Evolutionary conservation across 2,113 vertebrate species (phyloP).

Genomic region (Microcebus griseorufus): DNA sequence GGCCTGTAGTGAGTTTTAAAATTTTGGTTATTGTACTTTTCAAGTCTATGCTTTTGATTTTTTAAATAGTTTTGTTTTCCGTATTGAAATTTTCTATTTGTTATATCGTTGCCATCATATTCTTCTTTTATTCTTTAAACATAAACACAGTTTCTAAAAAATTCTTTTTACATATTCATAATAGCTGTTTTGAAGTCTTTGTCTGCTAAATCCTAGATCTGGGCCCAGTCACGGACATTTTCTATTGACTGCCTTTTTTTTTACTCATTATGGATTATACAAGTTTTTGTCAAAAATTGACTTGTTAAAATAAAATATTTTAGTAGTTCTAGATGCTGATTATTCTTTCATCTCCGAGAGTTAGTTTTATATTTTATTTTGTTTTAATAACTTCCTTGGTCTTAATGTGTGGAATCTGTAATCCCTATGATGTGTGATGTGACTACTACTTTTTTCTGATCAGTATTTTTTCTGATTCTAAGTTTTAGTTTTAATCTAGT

Average conservation of each 20-base stretch:
- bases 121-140: slow-evolving; percentile 37
- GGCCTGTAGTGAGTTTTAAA: not conserved
- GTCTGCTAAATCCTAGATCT: not conserved
- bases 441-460: not conserved
- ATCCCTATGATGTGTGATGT: not conserved
- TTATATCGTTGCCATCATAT: slow-evolving; percentile 24
- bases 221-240: not conserved
- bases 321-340: slow-evolving; percentile 8
- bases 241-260: slow-evolving; percentile 10
- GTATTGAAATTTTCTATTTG: not conserved
- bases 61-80: slow-evolving; percentile 12
- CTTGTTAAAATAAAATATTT: not conserved
- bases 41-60: slow-evolving; percentile 15
- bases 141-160: not conserved
- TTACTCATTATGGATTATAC: not conserved
- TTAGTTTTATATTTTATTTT: not conserved
- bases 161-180: not conserved
- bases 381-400: not conserved
- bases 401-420: not conserved
- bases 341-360: not conserved
- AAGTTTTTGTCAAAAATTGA: not conserved
- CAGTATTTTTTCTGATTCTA: not conserved
- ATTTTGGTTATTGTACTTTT: slow-evolving; percentile 28
- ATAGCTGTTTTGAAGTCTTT: slow-evolving; percentile 20
- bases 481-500: not conserved